Conservation (phyloP, 2,888 invertebrate species). For the Adineta ricciae region DNA sequence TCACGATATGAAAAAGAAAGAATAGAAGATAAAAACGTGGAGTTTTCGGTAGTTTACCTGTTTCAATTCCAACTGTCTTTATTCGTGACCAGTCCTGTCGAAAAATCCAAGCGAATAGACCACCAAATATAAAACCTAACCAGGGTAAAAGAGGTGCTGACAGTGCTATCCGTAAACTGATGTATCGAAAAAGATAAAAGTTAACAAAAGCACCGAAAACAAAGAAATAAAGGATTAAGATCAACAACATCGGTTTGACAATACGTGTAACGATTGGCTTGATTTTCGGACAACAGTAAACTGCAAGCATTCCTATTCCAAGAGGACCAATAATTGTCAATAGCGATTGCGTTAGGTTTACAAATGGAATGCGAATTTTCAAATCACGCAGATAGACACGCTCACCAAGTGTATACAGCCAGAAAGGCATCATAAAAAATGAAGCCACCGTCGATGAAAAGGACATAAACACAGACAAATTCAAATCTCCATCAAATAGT, state of each 20-base stretch:
- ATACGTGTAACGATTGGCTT: background rate
- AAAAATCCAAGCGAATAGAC: constrained; percentile 25
- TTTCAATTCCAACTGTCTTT: constrained; percentile 33
- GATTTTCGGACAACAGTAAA: constrained; percentile 22
- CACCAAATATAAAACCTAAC: constrained; percentile 29
- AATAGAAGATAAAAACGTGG: no score
- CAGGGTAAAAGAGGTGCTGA: constrained; percentile 32
- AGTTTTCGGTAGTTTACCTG: background rate
- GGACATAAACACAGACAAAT: constrained; percentile 23
- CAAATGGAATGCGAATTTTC: constrained; percentile 26
- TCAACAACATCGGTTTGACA: constrained; percentile 11
- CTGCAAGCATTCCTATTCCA: constrained; percentile 20
- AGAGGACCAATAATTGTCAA: constrained; percentile 18
- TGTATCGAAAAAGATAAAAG: constrained; percentile 20
- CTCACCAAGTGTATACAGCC: constrained; percentile 28
- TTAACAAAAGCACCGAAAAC: constrained; percentile 10
- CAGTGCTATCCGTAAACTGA: background rate
- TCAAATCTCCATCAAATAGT: constrained; percentile 31
- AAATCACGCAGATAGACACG: background rate
- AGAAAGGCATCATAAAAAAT: constrained; percentile 31
- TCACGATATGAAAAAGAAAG: background rate
- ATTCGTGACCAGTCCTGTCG: constrained; percentile 17
- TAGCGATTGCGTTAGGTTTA: constrained; percentile 13
- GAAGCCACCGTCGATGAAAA: constrained; percentile 24
- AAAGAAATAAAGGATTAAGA: constrained; percentile 20